phyloP scores from a whole-genome alignment of 2,888 invertebrate genomes.

The Pemphredon lugubris region DNA sequence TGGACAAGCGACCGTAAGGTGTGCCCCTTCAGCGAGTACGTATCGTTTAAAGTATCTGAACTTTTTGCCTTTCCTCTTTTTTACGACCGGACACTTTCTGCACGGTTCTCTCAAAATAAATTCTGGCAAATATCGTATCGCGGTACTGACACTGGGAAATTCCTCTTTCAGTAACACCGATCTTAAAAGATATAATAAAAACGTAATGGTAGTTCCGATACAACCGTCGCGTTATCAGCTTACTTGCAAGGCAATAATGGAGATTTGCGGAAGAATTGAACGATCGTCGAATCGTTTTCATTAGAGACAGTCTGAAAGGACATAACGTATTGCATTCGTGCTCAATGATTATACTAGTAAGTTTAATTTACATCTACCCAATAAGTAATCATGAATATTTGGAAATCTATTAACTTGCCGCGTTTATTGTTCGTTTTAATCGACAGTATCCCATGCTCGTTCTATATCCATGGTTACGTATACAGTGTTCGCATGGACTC shows the following conservation, averaged over 20 bases:
- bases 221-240: too few species aligned
- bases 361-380: too few species aligned
- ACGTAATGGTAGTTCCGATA: too few species aligned
- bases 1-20: constrained; percentile 83
- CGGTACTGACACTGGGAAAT: constrained; percentile 81
- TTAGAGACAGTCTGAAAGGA: constrained; percentile 45
- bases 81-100: constrained; percentile 70
- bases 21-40: constrained; percentile 82
- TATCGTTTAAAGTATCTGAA: constrained; percentile 82
- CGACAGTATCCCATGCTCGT: constrained; percentile 82
- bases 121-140: constrained; percentile 82
- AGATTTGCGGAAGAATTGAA: constrained; percentile 68
- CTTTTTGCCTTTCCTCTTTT: constrained; percentile 76
- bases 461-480: constrained; percentile 75
- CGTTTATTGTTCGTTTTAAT: constrained; percentile 76
- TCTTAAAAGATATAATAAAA: constrained; percentile 75
- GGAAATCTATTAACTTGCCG: too few species aligned
- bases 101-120: constrained; percentile 79
- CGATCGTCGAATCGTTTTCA: constrained; percentile 42
- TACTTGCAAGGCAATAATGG: constrained; percentile 76
- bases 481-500: constrained; percentile 83
- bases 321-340: background rate
- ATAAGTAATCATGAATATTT: too few species aligned
- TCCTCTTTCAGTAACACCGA: constrained; percentile 80
- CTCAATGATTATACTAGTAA: too few species aligned